phyloP scores from a whole-genome alignment of 2,888 invertebrate genomes.

The Drosophila phalerata region DNA sequence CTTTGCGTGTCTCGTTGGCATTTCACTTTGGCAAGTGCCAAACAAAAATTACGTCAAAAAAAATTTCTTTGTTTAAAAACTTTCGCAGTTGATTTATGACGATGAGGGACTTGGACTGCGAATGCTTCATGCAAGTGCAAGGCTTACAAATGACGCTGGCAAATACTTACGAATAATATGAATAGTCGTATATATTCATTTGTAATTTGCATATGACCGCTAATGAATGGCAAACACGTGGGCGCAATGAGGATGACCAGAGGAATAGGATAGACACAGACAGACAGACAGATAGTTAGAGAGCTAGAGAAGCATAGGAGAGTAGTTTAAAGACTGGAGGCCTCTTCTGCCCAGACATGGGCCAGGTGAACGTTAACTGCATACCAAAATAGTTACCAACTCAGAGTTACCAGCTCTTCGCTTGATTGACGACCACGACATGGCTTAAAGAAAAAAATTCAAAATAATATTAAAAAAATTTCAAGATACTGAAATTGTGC shows the following conservation, averaged over 20 bases:
- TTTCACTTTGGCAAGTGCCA: slow-evolving; percentile 66
- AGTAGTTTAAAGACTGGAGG: slow-evolving; percentile 20
- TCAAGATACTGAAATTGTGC: slow-evolving; percentile 47
- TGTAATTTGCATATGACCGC: slow-evolving; percentile 65
- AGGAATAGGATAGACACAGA: neutral
- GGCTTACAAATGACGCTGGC: slow-evolving; percentile 62
- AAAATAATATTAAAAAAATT: slow-evolving; percentile 47
- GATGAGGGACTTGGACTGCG: slow-evolving; percentile 20
- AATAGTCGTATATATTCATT: neutral
- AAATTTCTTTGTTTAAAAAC: slow-evolving; percentile 53
- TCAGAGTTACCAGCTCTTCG: slow-evolving; percentile 38
- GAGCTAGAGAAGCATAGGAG: neutral
- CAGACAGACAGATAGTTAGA: neutral
- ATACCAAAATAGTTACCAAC: slow-evolving; percentile 46
- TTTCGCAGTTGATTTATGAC: slow-evolving; percentile 69
- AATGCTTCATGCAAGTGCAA: slow-evolving; percentile 65
- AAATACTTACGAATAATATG: slow-evolving; percentile 18
- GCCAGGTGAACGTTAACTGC: slow-evolving; percentile 53
- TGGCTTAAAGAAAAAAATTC: slow-evolving; percentile 28
- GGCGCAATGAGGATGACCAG: slow-evolving; percentile 36
- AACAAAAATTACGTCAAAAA: slow-evolving; percentile 49
- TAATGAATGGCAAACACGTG: slow-evolving; percentile 67
- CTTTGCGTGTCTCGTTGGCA: slow-evolving; percentile 62
- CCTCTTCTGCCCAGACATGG: slow-evolving; percentile 12
- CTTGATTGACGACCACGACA: slow-evolving; percentile 63